Base-by-base conservation (phyloP, 2,888 invertebrate species). In the Camponotus fellah region DNA sequence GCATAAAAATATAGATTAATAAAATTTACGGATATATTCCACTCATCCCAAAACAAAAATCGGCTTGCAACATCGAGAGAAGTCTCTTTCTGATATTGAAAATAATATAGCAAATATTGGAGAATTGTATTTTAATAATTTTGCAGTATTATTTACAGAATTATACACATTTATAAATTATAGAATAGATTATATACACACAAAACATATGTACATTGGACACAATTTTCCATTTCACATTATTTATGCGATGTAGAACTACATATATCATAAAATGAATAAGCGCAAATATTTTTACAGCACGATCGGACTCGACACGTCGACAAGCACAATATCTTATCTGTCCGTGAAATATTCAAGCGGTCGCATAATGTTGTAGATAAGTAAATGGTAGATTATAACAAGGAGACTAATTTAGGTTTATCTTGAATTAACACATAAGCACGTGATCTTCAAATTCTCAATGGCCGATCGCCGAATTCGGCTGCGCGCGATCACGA, bases 391-490 rank as follows among this genome's bases (percentile, higher is more conserved):
- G 21, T 26, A 26, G 26, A 26, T 0, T 26, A 26, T 26, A 26
- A 3, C 1, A 58, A 21, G 21, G 4, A 10, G 12, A 5, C 10
- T 58, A 58, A 58, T 58, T 58, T 58, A 26, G 2, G 0, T n/a
- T 53, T 53, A 53, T 58, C 58, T n/a, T 5, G 2, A 12, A 21
- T 58, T 58, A 26, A 26, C 21, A 12, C 10, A 21, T 58, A 10
- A 10, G 21, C 56, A 49, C 21, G 58, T 12, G n/a, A 37, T 34
- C 37, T 37, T 71, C 43, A 8, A 37, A 26, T 74, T 49, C 46
- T 46, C 14, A 46, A 49, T 53, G 64, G 3, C n/a, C 40, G 58
- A 79, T 79, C 58, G 56, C 43, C 53, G 26, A 40, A 64, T 76
- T 68, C 43, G 77, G 21, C 14, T 43, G 56, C 49, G 26, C 26